Conservation (phyloP, 2,113 vertebrate genomes). For the Nematolebias whitei region DNA sequence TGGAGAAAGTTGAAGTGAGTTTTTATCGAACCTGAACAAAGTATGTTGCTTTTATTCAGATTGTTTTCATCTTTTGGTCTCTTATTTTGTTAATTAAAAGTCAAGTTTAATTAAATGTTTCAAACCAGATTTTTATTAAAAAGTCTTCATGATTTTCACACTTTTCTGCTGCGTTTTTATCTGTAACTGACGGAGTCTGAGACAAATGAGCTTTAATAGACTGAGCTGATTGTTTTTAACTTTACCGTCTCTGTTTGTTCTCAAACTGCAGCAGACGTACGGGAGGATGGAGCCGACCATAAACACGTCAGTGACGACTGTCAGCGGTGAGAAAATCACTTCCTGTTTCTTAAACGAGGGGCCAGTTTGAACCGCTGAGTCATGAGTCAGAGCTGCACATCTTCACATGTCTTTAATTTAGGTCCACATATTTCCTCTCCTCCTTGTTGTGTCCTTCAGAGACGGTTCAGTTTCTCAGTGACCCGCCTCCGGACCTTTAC, state of each 20-base stretch:
- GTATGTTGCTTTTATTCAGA: too few species aligned
- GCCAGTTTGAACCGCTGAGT: neutral
- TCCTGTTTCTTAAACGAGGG: neutral
- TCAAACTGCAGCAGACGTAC: conserved; percentile 79
- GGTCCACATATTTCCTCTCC: too few species aligned
- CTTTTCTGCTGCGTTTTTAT: too few species aligned
- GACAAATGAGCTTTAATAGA: too few species aligned
- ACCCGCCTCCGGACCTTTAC: conserved; percentile 89
- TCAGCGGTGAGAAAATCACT: conserved; percentile 80
- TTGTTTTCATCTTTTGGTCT: too few species aligned
- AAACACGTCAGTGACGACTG: conserved; percentile 74
- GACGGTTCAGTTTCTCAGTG: conserved; percentile 83
- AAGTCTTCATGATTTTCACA: too few species aligned
- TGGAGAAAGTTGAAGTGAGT: conserved; percentile 67
- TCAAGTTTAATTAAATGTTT: too few species aligned
- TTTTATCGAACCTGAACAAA: too few species aligned
- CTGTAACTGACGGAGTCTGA: too few species aligned
- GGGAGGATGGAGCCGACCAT: conserved; percentile 82
- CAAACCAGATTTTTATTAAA: too few species aligned
- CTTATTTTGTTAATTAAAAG: too few species aligned
- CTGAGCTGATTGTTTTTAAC: too few species aligned
- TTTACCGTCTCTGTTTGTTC: conserved; percentile 53
- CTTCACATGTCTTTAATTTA: neutral
- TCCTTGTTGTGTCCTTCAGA: conserved; percentile 69
- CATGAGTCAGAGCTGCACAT: neutral